Percentiles rank a stretch among this genome's conserved stretches.
phyloP scores from a whole-genome alignment of 2,113 vertebrate species.

The Sinosuthora webbiana region DNA sequence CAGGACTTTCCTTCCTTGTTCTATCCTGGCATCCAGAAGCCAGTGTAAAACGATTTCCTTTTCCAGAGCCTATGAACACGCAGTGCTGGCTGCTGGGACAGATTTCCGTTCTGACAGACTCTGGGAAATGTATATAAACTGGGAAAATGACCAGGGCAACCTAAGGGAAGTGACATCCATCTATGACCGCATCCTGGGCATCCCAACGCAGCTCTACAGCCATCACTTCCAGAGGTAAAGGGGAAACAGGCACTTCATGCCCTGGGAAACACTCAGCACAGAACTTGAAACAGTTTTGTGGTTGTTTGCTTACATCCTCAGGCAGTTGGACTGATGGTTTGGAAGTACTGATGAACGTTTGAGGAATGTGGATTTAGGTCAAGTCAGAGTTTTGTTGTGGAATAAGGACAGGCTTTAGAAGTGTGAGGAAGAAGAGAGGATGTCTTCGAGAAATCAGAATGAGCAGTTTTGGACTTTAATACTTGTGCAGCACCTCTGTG shows the following conservation, averaged over 20 bases:
- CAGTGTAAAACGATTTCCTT: neutral
- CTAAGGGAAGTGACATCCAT: slow-evolving; percentile 89
- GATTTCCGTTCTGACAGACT: slow-evolving; percentile 97
- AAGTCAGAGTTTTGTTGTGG: neutral
- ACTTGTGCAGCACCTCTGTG: fast-evolving
- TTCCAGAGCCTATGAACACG: slow-evolving; percentile 91
- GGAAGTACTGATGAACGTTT: neutral
- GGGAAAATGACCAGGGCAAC: slow-evolving; percentile 91
- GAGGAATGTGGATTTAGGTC: neutral
- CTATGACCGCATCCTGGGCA: slow-evolving; percentile 92
- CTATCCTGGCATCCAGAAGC: neutral
- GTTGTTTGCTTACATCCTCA: fast-evolving
- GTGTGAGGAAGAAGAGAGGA: neutral
- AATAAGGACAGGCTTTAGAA: neutral
- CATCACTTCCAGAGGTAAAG: slow-evolving; percentile 95
- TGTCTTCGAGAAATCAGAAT: neutral
- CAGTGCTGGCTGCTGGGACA: slow-evolving; percentile 93
- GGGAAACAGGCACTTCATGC: neutral
- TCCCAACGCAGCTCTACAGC: slow-evolving; percentile 95
- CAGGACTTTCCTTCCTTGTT: neutral
- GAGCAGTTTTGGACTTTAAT: neutral
- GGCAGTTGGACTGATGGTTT: neutral
- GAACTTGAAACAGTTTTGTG: neutral
- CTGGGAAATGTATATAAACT: slow-evolving; percentile 94
- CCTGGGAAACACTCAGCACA: fast-evolving